Percentiles rank a stretch among this genome's conserved stretches.
Evolutionary conservation across 2,888 invertebrate genomes (phyloP).

Genomic region (Eupeodes latifasciatus): DNA sequence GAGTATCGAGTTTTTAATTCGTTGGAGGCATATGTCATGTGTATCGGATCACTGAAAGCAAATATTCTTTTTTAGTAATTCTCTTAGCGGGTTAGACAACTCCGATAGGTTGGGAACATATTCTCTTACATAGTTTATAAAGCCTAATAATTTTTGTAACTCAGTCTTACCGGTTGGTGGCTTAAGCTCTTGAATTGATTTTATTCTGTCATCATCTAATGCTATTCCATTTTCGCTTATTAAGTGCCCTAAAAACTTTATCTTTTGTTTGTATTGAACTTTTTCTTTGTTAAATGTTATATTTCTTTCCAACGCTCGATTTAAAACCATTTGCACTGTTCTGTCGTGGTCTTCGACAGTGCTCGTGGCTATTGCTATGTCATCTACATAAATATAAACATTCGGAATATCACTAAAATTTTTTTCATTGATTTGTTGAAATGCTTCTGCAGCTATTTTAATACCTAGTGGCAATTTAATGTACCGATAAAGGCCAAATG

Average conservation of each 20-base stretch:
- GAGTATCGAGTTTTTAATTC: not conserved
- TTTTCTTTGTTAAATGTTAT: not conserved
- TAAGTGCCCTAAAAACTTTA: not conserved
- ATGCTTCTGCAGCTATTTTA: not conserved
- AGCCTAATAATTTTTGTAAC: not conserved
- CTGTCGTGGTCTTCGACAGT: not conserved
- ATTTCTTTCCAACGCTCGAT: conserved; percentile 6
- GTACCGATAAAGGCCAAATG: not conserved
- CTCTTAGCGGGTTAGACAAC: not conserved
- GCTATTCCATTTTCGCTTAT: not conserved
- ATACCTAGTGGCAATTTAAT: not conserved
- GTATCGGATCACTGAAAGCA: not conserved
- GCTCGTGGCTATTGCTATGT: not conserved
- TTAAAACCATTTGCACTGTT: not conserved
- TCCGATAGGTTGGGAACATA: too few species aligned
- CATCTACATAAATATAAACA: not conserved
- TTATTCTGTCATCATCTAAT: not conserved
- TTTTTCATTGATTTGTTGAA: conserved; percentile 14
- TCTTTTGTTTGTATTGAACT: not conserved
- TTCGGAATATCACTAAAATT: too few species aligned
- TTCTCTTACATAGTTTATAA: not conserved
- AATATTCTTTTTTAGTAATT: not conserved
- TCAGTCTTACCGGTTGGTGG: not conserved
- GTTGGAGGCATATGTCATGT: not conserved
- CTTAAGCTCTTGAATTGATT: not conserved